These are phyloP conservation scores for Diachasma alloeum DNA, from an alignment of 1,140 invertebrate species.

Conservation along the genomic window DNA sequence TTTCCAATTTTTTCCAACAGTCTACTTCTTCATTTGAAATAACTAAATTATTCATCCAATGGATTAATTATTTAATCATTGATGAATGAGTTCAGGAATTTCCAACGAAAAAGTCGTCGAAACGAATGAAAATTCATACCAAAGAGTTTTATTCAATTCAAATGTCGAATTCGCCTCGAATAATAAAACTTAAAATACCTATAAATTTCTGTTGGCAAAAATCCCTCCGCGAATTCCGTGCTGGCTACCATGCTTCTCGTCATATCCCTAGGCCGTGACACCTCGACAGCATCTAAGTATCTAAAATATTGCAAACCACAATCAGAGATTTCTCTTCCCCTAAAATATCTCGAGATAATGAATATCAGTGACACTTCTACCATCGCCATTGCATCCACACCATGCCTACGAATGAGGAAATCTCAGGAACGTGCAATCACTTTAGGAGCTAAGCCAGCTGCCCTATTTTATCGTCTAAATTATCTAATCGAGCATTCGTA, in stretches of 20 bases:
- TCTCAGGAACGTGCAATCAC: background rate
- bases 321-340: background rate
- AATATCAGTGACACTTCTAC: background rate
- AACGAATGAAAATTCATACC: too few species aligned
- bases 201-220: constrained; percentile 62
- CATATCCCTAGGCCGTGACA: constrained; percentile 64
- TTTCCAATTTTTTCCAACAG: too few species aligned
- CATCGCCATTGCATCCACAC: background rate
- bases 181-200: constrained; percentile 46
- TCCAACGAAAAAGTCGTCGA: too few species aligned
- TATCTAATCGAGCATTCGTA: background rate
- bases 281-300: constrained; percentile 62
- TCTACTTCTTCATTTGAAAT: too few species aligned
- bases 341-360: background rate
- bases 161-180: background rate
- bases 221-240: constrained; percentile 61
- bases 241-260: constrained; percentile 63
- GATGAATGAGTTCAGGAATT: too few species aligned
- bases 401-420: background rate
- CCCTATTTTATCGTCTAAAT: background rate
- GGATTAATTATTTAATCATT: too few species aligned
- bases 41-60: too few species aligned
- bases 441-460: background rate
- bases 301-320: constrained; percentile 38
- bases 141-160: too few species aligned